A percentile compares a stretch with the other conserved stretches of the same genome.
phyloP scores from a whole-genome alignment of 2,797 vertebrate genomes.

The Danio tinwini region DNA sequence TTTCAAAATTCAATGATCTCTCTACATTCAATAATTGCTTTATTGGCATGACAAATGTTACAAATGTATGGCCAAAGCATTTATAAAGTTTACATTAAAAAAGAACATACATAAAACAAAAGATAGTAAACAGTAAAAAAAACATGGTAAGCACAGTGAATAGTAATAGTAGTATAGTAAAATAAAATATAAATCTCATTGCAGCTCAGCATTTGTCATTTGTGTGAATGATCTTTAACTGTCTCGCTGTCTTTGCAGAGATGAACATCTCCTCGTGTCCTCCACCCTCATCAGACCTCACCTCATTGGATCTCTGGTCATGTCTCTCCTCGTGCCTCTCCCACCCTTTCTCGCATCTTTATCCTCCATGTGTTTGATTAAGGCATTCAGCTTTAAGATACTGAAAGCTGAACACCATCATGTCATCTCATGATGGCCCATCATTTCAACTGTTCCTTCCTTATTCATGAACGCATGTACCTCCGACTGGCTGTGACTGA shows the following conservation, averaged over 20 bases:
- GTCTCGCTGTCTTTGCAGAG: conserved; percentile 80
- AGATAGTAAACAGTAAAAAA: no score
- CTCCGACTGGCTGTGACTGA: conserved; percentile 9
- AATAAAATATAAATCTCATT: no score
- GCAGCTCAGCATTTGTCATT: background rate
- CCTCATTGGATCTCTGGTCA: conserved; percentile 58
- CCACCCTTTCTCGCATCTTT: conserved; percentile 15
- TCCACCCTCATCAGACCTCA: conserved; percentile 67
- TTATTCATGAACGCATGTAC: conserved; percentile 21
- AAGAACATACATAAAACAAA: no score
- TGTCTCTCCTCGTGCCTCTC: conserved; percentile 56
- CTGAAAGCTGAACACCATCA: conserved; percentile 40
- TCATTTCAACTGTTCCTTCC: conserved; percentile 10
- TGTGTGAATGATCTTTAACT: conserved; percentile 51
- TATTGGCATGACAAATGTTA: no score
- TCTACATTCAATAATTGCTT: no score
- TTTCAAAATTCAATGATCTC: no score
- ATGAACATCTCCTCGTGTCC: conserved; percentile 75
- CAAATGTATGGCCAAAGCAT: no score
- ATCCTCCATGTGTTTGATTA: conserved; percentile 10
- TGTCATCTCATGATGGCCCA: conserved; percentile 41
- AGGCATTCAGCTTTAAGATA: conserved; percentile 41
- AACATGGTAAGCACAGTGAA: no score
- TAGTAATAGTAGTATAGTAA: no score
- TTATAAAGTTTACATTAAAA: no score